Percentiles rank a stretch among this genome's conserved stretches.
These are phyloP conservation scores for Mesopsocus fuscifrons DNA, from an alignment of 2,888 invertebrate species.

Conservation along the genomic window DNA sequence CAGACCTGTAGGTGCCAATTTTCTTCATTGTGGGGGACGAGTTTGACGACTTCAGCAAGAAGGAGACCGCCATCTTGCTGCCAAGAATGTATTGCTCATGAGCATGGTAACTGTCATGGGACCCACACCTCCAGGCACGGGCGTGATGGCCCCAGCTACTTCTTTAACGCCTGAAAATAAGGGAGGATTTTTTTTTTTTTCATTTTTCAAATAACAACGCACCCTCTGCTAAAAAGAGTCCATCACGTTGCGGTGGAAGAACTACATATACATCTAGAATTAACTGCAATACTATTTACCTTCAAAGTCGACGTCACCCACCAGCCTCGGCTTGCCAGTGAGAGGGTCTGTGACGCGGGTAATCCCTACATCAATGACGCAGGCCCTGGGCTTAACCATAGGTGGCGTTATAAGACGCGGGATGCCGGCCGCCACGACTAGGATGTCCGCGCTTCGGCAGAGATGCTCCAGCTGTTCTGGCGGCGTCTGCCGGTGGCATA, in stretches of 20 bases:
- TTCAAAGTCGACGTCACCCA: constrained; percentile 81
- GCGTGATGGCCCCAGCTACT: constrained; percentile 69
- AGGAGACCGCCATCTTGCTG: constrained; percentile 38
- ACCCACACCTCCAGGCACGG: constrained; percentile 84
- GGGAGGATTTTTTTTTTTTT: constrained; percentile 11
- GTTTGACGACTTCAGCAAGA: too few relatives aligned
- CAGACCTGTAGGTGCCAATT: too few relatives aligned
- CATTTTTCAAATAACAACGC: background rate
- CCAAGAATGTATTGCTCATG: constrained; percentile 71
- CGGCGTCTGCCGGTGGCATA: constrained; percentile 79
- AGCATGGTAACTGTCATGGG: constrained; percentile 91
- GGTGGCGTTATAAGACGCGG: constrained; percentile 55
- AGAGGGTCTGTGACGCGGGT: constrained; percentile 42
- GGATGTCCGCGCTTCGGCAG: constrained; percentile 55
- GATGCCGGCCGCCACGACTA: constrained; percentile 57
- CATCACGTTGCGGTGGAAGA: background rate
- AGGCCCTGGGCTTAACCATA: constrained; percentile 78
- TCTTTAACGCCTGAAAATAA: constrained; percentile 42
- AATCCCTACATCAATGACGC: constrained; percentile 78
- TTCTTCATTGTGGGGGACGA: too few relatives aligned
- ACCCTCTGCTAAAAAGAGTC: background rate
- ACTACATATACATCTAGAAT: background rate
- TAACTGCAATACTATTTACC: constrained; percentile 27
- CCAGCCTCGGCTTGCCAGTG: constrained; percentile 48
- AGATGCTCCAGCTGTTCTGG: constrained; percentile 47